A percentile compares a stretch with the other conserved stretches of the same genome.
These are phyloP conservation scores for Agrotis segetum DNA, from an alignment of 2,888 invertebrate genomes.

Conservation along the genomic window DNA sequence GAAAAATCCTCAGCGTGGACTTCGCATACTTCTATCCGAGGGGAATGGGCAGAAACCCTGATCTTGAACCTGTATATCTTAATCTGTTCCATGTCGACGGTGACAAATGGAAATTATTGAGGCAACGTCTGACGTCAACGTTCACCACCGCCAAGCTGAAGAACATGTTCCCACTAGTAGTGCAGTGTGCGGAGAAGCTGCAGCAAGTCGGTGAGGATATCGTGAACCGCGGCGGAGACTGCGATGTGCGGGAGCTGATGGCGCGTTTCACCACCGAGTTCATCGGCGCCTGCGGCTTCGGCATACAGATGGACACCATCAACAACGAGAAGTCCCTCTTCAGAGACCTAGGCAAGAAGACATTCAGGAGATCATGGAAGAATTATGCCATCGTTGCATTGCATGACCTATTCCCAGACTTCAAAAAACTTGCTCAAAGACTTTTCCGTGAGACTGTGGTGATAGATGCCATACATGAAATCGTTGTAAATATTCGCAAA, in stretches of 20 bases:
- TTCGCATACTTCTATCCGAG: constrained; percentile 77
- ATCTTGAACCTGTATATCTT: constrained; percentile 72
- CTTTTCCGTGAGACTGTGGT: constrained; percentile 53
- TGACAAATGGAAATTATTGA: constrained; percentile 80
- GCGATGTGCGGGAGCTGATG: constrained; percentile 76
- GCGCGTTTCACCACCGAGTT: constrained; percentile 80
- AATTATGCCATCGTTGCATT: constrained; percentile 60
- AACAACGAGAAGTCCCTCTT: constrained; percentile 76
- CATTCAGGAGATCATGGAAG: constrained; percentile 66
- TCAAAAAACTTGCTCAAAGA: constrained; percentile 59
- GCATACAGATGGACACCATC: constrained; percentile 75
- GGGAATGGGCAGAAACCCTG: constrained; percentile 71
- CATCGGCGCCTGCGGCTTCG: constrained; percentile 80
- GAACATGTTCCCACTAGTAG: constrained; percentile 82
- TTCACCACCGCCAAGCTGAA: constrained; percentile 82
- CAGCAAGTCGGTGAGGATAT: constrained; percentile 68
- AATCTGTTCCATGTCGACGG: constrained; percentile 80
- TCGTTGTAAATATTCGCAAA: constrained; percentile 71
- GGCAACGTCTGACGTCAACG: constrained; percentile 81
- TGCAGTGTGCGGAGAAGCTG: constrained; percentile 79
- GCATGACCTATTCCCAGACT: constrained; percentile 74
- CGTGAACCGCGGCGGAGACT: constrained; percentile 69
- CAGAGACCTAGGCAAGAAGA: constrained; percentile 70
- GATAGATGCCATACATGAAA: constrained; percentile 62
- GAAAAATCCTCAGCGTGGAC: constrained; percentile 75